phyloP scores from a whole-genome alignment of 2,797 vertebrate genomes.

The Sebastes nivosus region DNA sequence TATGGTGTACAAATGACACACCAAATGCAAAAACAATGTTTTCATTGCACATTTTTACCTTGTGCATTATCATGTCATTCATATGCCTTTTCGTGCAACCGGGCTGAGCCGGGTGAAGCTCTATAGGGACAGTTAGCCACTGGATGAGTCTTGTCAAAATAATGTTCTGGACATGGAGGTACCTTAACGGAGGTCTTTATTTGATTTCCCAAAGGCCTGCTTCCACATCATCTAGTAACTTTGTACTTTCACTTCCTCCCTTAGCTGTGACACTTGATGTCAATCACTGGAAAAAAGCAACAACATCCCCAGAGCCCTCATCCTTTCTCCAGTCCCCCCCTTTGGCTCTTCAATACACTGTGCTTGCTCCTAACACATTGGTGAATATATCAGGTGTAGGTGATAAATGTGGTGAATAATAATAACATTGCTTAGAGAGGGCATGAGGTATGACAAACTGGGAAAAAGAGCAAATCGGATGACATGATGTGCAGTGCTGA shows the following conservation, averaged over 20 bases:
- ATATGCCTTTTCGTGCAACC: no score
- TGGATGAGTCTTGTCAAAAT: not conserved
- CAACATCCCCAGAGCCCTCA: not conserved
- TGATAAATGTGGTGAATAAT: slow-evolving; percentile 4
- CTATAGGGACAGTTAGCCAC: not conserved
- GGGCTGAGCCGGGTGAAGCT: not conserved
- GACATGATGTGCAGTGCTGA: not conserved
- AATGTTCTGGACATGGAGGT: not conserved
- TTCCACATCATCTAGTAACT: not conserved
- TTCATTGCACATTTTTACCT: no score
- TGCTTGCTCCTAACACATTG: not conserved
- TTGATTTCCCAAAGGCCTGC: not conserved
- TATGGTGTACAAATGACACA: no score
- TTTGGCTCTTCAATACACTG: not conserved
- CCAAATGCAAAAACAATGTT: no score
- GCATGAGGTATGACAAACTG: not conserved
- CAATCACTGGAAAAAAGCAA: not conserved
- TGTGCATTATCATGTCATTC: no score
- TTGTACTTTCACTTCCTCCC: not conserved
- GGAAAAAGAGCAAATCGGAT: not conserved
- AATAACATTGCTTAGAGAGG: not conserved
- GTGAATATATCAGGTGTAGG: not conserved
- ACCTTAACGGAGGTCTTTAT: not conserved
- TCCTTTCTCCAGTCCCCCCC: not conserved
- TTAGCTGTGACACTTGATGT: not conserved